Conservation (phyloP, 2,888 invertebrate genomes). For the Aphidoletes aphidimyza region DNA sequence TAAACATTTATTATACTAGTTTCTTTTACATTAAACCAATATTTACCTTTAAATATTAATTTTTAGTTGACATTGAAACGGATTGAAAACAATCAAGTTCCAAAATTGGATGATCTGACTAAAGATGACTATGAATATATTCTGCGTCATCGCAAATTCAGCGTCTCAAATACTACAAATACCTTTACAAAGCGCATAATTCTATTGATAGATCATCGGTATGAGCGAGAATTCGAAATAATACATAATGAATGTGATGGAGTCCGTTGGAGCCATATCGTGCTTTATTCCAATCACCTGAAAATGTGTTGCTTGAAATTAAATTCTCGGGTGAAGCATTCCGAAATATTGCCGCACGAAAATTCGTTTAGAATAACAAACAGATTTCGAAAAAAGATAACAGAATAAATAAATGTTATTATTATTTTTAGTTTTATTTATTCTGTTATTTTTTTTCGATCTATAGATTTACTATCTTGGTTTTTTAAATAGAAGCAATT, state of each 20-base stretch:
- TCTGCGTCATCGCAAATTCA: not conserved
- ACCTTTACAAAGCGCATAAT: not conserved
- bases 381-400: too few species aligned
- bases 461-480: too few species aligned
- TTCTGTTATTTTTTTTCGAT: too few species aligned
- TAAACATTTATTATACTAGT: not conserved
- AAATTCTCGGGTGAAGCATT: conserved; percentile 72
- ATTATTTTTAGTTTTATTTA: too few species aligned
- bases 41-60: not conserved
- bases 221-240: too few species aligned
- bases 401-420: too few species aligned
- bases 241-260: too few species aligned
- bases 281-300: conserved; percentile 78
- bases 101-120: not conserved
- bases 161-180: not conserved
- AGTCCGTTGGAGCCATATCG: conserved; percentile 83
- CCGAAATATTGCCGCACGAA: conserved; percentile 68
- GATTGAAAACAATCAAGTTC: not conserved
- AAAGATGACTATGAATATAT: not conserved
- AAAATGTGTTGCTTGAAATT: conserved; percentile 79
- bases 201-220: not conserved
- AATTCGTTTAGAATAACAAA: too few species aligned
- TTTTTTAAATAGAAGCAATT: too few species aligned
- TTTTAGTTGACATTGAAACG: not conserved
- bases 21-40: not conserved